phyloP scores from a whole-genome alignment of 1,140 invertebrate genomes.

The Mya arenaria region DNA sequence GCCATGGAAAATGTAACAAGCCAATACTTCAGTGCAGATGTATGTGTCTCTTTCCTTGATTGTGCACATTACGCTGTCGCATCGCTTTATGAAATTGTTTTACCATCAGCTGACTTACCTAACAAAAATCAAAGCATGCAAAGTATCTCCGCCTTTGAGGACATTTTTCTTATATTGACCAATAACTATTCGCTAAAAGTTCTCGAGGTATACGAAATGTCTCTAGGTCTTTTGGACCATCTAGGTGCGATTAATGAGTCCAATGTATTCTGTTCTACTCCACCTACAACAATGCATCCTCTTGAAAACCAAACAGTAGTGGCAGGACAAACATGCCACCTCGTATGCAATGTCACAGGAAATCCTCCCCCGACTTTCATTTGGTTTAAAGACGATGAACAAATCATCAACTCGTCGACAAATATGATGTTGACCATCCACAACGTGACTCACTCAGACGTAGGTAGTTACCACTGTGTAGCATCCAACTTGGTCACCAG shows the following conservation, averaged over 20 bases:
- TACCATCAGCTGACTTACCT: not conserved
- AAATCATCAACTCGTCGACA: not conserved
- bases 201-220: not conserved
- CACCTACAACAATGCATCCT: not conserved
- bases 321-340: not conserved
- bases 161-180: not conserved
- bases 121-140: not conserved
- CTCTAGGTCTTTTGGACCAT: not conserved
- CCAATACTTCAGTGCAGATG: not conserved
- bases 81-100: conserved; percentile 10
- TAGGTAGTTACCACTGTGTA: conserved; percentile 10
- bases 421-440: not conserved
- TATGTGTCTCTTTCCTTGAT: conserved; percentile 17
- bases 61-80: conserved; percentile 6
- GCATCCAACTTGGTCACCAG: too few relatives aligned
- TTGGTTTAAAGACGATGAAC: conserved; percentile 6
- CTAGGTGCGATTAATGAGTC: not conserved
- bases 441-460: conserved; percentile 4
- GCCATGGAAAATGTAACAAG: conserved; percentile 12
- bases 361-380: not conserved
- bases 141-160: conserved; percentile 7
- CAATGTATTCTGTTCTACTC: conserved; percentile 25
- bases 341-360: not conserved
- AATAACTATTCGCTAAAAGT: not conserved
- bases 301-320: not conserved